Evolutionary conservation across 2,888 invertebrate species (phyloP), one percentile per base, ranked within the genome.

Genomic region (Augochlorella aurata): DNA sequence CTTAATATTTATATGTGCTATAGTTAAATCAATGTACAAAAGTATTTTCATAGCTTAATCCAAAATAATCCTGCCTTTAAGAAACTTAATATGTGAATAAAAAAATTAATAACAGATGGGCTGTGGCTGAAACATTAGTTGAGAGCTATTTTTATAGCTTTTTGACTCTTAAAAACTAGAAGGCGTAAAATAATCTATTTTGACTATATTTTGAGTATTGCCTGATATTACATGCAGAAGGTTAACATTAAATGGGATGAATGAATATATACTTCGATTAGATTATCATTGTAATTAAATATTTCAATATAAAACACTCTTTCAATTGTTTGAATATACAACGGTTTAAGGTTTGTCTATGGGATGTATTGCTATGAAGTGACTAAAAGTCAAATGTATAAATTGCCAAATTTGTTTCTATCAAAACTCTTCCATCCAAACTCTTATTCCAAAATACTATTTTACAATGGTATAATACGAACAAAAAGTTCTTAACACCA

Each of bases 131-230:
- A 86, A 91, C 89, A 88, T 91, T 92, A 89, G 89, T 89, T 92
- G 87, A 89, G 90, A 92, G 93, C 93, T 93, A 93, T 93, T 93
- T 93, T 93, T 93, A 93, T 93, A 93, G 93, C 93, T 93, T 92
- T 93, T 92, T 92, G 89, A 92, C 91, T 92, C 84, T 87, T 87
- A 85, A 90, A 90, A 90, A 92, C 88, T 91, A 92, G 82, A 84
- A 87, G 52, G 91, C 89, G 91, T 88, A 91, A 92, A 91, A 92
- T 91, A 88, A 92, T 93, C 92, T 93, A 93, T 93, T 93, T 93
- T 93, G 88, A 92, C 90, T 93, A 93, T 92, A 92, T 92, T 93
- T 93, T 93, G 85, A 90, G 88, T 92, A 90, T 85, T 88, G 87
- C 86, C 82, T 86, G 82, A 81, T 85, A 74, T 65, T 73, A 73